Percentiles rank a stretch among this genome's conserved stretches.
Evolutionary conservation across 2,113 vertebrate species (phyloP).

Genomic region (Chionodraco myersi): DNA sequence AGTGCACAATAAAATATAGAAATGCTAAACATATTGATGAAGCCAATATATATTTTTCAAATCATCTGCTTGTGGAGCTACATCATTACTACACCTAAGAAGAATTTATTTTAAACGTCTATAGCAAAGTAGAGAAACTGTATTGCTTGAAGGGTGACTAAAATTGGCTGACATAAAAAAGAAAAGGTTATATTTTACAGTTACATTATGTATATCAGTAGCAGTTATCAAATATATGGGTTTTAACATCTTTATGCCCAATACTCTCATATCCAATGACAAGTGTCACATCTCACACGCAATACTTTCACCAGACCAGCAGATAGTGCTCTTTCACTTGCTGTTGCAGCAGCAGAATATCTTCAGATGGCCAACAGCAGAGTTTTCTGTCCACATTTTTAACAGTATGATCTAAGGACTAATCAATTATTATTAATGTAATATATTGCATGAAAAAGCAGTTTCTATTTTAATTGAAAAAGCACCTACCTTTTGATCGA

Average conservation of each 20-base stretch:
- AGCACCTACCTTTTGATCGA: not conserved
- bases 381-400: not conserved
- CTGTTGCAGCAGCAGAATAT: not conserved
- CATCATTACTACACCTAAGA: not conserved
- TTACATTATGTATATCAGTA: not conserved
- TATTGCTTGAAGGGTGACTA: not conserved
- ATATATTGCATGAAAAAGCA: not conserved
- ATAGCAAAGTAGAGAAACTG: not conserved
- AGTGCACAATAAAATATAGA: not conserved
- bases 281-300: not conserved
- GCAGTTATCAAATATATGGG: not conserved
- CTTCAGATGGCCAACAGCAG: not conserved
- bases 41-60: not conserved
- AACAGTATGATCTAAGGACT: not conserved
- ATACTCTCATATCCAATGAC: not conserved
- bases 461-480: not conserved
- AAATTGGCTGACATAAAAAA: not conserved
- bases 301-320: constrained; percentile 40
- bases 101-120: not conserved
- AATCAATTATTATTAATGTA: not conserved
- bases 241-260: not conserved
- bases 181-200: not conserved
- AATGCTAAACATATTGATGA: not conserved
- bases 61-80: not conserved
- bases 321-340: constrained; percentile 72